phyloP scores from a whole-genome alignment of 2,113 vertebrate species.

The Anser cygnoides region DNA sequence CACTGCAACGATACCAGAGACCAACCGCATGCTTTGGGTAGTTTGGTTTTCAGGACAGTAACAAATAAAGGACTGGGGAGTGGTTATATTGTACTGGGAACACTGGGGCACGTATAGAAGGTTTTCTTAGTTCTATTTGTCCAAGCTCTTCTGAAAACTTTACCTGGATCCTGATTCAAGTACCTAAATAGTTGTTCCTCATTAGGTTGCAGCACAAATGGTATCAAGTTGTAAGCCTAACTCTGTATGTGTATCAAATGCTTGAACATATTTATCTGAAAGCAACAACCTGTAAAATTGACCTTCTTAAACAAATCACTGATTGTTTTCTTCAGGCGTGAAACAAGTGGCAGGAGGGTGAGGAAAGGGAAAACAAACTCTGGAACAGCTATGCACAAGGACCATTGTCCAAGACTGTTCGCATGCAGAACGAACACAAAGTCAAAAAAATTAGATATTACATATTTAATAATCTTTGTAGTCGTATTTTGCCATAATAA shows the following conservation, averaged over 20 bases:
- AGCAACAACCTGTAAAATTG: not conserved
- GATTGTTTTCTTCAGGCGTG: not conserved
- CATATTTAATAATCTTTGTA: not conserved
- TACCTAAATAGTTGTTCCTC: not conserved
- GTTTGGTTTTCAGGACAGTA: not conserved
- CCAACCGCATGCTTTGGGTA: accelerated
- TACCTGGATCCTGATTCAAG: not conserved
- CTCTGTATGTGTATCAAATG: not conserved
- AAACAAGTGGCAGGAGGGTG: accelerated
- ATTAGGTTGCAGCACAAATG: not conserved
- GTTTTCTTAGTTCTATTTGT: not conserved
- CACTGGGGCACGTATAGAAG: accelerated
- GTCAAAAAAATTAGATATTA: not conserved
- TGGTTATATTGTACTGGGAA: not conserved
- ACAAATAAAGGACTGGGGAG: not conserved
- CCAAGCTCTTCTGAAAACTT: not conserved
- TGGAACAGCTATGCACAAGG: not conserved
- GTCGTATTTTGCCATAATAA: not conserved
- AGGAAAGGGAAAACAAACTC: not conserved
- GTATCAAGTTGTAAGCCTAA: not conserved
- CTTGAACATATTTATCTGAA: not conserved
- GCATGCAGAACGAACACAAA: not conserved
- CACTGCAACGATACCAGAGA: too few relatives aligned
- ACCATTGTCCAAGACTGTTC: not conserved
- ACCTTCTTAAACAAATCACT: not conserved